Evolutionary conservation across 2,888 invertebrate species (phyloP).

Genomic region (Deilephila elpenor): DNA sequence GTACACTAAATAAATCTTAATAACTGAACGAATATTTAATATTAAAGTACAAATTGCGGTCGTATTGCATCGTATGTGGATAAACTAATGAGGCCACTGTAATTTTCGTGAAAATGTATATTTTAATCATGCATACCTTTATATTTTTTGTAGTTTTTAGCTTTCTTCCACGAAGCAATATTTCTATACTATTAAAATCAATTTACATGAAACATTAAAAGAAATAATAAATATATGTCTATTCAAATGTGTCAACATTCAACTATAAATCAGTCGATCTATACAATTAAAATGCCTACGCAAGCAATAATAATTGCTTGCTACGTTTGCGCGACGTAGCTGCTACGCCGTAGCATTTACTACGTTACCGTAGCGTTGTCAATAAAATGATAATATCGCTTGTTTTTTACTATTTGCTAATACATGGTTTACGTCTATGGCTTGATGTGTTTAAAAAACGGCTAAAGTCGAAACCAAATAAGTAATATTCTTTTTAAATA

Average conservation of each 20-base stretch:
- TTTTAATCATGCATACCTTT: too few relatives aligned
- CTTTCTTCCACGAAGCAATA: too few relatives aligned
- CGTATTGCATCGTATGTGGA: neutral
- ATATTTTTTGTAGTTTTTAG: too few relatives aligned
- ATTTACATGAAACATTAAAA: neutral
- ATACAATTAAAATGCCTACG: neutral
- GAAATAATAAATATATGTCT: neutral
- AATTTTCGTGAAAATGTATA: neutral
- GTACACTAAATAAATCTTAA: too few relatives aligned
- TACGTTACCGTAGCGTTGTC: neutral
- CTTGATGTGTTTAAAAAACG: too few relatives aligned
- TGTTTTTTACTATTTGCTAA: neutral
- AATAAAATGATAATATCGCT: neutral
- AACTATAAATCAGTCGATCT: conserved; percentile 2
- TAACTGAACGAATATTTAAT: too few relatives aligned
- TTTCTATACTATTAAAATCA: too few relatives aligned
- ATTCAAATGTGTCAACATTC: neutral
- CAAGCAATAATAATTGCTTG: conserved; percentile 1
- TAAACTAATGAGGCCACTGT: neutral
- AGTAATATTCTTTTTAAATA: too few relatives aligned
- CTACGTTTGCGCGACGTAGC: conserved; percentile 13
- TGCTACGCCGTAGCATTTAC: conserved; percentile 21
- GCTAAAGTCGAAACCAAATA: too few relatives aligned
- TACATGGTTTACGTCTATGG: too few relatives aligned
- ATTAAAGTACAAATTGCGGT: too few relatives aligned